A percentile compares a stretch with the other conserved stretches of the same genome.
These are phyloP conservation scores for Scelioninae gen. 2 DNA, from an alignment of 2,888 invertebrate genomes.

Conservation along the genomic window DNA sequence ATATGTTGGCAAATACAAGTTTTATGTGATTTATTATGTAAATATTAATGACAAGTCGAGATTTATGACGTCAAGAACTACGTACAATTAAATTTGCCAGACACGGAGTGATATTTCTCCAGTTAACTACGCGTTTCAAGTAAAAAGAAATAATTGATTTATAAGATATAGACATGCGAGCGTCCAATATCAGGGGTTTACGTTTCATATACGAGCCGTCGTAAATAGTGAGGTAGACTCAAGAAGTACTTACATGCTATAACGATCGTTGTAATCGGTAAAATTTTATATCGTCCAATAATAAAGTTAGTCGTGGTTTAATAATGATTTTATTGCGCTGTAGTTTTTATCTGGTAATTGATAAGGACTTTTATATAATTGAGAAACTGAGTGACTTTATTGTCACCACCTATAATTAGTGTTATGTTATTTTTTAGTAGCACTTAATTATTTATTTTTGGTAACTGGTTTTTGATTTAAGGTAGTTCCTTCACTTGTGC, in stretches of 20 bases:
- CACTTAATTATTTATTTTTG: no score
- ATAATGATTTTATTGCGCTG: conserved; percentile 9
- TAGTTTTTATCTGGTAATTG: conserved; percentile 7
- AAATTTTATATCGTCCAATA: conserved; percentile 12
- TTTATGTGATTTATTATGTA: conserved; percentile 15
- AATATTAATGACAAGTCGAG: conserved; percentile 5
- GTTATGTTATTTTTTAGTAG: no score
- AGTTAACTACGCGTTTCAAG: background rate
- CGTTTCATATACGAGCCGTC: conserved; percentile 10
- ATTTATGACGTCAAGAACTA: conserved; percentile 21
- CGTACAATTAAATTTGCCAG: background rate
- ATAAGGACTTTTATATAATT: background rate
- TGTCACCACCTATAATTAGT: background rate
- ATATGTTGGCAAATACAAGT: conserved; percentile 15
- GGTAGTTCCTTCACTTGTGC: no score
- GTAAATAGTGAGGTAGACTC: conserved; percentile 11
- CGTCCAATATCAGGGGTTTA: background rate
- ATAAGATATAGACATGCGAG: conserved; percentile 10
- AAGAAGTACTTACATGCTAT: conserved; percentile 7
- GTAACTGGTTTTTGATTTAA: no score
- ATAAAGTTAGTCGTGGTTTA: conserved; percentile 12
- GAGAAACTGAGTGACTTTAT: background rate
- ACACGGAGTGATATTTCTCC: background rate
- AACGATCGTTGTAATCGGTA: conserved; percentile 16
- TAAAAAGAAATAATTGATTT: conserved; percentile 12